Conservation (phyloP, 2,797 vertebrate species). For the Neostethus bicornis region DNA sequence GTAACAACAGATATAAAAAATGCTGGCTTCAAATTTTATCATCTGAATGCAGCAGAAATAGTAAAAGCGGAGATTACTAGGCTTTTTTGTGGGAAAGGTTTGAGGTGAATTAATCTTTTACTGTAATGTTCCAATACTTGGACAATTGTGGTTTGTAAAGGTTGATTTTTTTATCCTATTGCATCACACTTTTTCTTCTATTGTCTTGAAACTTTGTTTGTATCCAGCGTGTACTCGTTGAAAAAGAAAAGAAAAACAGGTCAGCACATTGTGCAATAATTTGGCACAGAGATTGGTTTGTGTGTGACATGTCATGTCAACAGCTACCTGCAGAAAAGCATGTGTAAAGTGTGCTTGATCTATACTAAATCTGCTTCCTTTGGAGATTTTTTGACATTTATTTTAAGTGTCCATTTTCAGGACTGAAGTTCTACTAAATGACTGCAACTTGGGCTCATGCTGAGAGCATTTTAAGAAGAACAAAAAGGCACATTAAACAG, state of each 20-base stretch:
- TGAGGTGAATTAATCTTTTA: background rate
- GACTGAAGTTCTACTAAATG: slow-evolving; percentile 15
- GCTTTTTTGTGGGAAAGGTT: background rate
- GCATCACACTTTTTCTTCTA: slow-evolving; percentile 46
- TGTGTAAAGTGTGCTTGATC: slow-evolving; percentile 14
- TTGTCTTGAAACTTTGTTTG: slow-evolving; percentile 58
- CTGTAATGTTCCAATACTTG: slow-evolving; percentile 15
- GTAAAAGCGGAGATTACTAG: background rate
- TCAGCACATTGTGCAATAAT: slow-evolving; percentile 71
- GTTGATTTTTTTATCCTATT: slow-evolving; percentile 42
- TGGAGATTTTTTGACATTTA: slow-evolving; percentile 1
- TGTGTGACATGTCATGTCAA: slow-evolving; percentile 26
- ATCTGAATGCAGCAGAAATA: background rate
- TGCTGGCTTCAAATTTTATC: background rate
- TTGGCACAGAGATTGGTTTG: slow-evolving; percentile 47
- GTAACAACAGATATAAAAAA: background rate
- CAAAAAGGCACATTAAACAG: slow-evolving; percentile 73
- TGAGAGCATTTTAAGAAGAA: slow-evolving; percentile 47
- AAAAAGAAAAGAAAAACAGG: slow-evolving; percentile 64
- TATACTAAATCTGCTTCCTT: background rate
- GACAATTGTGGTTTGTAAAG: slow-evolving; percentile 36
- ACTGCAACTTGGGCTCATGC: slow-evolving; percentile 35
- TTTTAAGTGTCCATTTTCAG: slow-evolving; percentile 14
- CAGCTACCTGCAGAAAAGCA: slow-evolving; percentile 29
- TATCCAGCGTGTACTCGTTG: slow-evolving; percentile 51